Conservation (phyloP, 2,888 invertebrate species). For the Odontocolon sp. region DNA sequence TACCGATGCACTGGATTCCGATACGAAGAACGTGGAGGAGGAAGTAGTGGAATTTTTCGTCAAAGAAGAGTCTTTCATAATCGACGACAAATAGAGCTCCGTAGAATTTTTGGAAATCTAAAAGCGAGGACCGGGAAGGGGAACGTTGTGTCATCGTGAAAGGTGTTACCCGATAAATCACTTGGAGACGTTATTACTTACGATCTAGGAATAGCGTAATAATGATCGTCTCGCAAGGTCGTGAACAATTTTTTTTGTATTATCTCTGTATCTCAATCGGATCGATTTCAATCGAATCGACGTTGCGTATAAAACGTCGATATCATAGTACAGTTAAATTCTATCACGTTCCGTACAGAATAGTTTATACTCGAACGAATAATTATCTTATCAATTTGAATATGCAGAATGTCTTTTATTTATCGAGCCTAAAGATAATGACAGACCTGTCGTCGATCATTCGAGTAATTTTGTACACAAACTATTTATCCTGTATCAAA, state of each 20-base stretch:
- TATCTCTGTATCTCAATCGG: constrained; percentile 61
- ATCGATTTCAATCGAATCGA: constrained; percentile 56
- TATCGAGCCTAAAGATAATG: constrained; percentile 42
- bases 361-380: constrained; percentile 65
- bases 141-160: constrained; percentile 29
- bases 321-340: constrained; percentile 75
- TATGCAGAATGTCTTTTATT: constrained; percentile 54
- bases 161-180: constrained; percentile 30
- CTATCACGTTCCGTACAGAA: constrained; percentile 80
- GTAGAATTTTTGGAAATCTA: constrained; percentile 55
- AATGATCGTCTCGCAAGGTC: constrained; percentile 66
- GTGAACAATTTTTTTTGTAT: constrained; percentile 66
- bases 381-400: constrained; percentile 55
- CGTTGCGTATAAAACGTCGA: constrained; percentile 66
- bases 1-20: constrained; percentile 95
- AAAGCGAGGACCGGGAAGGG: constrained; percentile 20
- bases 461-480: constrained; percentile 17
- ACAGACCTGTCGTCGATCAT: constrained; percentile 8
- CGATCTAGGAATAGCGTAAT: constrained; percentile 55
- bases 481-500: background rate
- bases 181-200: constrained; percentile 39
- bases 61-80: constrained; percentile 93
- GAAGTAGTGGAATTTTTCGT: constrained; percentile 99
- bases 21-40: constrained; percentile 93
- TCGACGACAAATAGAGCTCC: constrained; percentile 85